Percentiles rank a stretch among this genome's conserved stretches.
Evolutionary conservation across 2,113 vertebrate species (phyloP).

Genomic region (Serinus canaria): DNA sequence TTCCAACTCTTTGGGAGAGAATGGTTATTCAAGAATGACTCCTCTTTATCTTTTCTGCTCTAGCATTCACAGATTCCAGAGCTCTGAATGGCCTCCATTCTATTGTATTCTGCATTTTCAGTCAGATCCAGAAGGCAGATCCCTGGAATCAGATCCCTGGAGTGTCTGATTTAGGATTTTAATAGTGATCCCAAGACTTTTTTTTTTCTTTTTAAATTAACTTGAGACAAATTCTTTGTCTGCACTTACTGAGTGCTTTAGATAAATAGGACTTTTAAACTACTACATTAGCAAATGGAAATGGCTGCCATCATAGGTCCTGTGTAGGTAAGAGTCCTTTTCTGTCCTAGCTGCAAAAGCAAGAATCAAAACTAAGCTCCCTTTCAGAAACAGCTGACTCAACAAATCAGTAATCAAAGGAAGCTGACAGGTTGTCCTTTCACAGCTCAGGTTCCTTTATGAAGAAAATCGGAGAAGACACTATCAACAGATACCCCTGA

Average conservation of each 20-base stretch:
- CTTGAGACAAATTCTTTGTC: not conserved
- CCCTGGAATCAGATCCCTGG: not conserved
- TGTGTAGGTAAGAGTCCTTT: not conserved
- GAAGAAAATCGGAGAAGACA: not conserved
- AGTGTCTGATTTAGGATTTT: not conserved
- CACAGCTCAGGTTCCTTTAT: not conserved
- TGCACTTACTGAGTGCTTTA: not conserved
- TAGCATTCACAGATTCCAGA: not conserved
- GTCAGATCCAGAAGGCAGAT: not conserved
- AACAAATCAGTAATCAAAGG: not conserved
- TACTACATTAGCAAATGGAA: not conserved
- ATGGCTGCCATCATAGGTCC: not conserved
- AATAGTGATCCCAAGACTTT: not conserved
- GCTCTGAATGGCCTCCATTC: not conserved
- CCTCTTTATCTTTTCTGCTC: not conserved
- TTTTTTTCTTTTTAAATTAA: not conserved
- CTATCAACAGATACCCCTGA: not conserved
- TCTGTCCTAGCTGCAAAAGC: not conserved
- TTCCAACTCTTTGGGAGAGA: not conserved
- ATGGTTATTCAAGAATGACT: not conserved
- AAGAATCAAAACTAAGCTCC: not conserved
- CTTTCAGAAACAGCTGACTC: not conserved
- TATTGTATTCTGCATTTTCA: not conserved
- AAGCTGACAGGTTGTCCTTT: not conserved
- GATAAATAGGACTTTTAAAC: not conserved